phyloP scores from a whole-genome alignment of 2,113 vertebrate species.

The Cryptotis parvus region DNA sequence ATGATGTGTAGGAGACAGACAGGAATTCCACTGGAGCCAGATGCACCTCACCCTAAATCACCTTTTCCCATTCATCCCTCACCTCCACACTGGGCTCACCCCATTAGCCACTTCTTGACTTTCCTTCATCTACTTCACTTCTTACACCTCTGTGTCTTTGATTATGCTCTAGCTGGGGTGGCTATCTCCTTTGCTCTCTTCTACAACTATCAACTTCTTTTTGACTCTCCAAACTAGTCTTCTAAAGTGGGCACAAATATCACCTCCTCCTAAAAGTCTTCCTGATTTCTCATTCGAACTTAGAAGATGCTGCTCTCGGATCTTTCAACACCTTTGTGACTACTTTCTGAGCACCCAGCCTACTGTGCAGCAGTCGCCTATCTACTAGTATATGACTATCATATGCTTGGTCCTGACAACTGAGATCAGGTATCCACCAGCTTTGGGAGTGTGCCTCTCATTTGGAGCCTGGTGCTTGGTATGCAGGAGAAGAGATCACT shows the following conservation, averaged over 20 bases:
- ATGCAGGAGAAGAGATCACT: not conserved
- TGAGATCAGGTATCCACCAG: not conserved
- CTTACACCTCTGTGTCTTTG: constrained; percentile 14
- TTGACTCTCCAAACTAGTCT: too few relatives aligned
- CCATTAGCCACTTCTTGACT: not conserved
- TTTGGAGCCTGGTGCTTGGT: not conserved
- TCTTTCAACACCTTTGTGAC: not conserved
- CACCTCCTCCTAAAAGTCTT: constrained; percentile 5
- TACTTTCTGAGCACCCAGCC: not conserved
- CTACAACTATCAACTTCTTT: not conserved
- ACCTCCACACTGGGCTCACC: not conserved
- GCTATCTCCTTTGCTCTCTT: not conserved
- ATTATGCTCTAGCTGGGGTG: not conserved
- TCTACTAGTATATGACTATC: not conserved
- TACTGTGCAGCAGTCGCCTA: not conserved
- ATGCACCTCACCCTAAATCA: not conserved
- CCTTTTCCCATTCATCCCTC: not conserved
- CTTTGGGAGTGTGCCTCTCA: not conserved
- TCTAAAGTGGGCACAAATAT: not conserved
- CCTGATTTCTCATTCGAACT: not conserved
- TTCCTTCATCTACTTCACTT: not conserved
- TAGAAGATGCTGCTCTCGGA: not conserved
- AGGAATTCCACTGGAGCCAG: constrained; percentile 61
- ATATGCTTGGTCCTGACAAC: not conserved
- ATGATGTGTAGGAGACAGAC: constrained; percentile 25